Evolutionary conservation across 2,888 invertebrate genomes (phyloP), one percentile per base, ranked within the genome.

Genomic region (Tipula helvola): DNA sequence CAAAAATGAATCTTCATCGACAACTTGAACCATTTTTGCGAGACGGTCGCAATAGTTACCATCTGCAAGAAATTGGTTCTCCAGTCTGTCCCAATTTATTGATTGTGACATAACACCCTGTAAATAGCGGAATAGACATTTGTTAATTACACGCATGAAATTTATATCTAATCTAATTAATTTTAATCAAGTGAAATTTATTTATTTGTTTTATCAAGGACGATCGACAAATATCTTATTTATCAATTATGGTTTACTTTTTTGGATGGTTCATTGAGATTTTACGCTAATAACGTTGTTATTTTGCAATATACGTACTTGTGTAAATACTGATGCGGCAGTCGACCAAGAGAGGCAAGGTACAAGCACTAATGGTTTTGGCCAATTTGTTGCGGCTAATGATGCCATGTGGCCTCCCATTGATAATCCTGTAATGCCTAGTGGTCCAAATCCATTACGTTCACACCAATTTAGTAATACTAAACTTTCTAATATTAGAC

Each of bases 351-450:
- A 98, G 44, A 99, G 93, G 90, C 99, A 99, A 84, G 99, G 99
- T 28, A 99, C 96, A 87, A 99, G 92, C 3, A 97, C 96, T 88
- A 99, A 92, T 7, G 99, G 99, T 90, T 98, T 96, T 36, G 97
- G 97, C 97, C 98, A 98, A 92, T 96, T 98, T 12, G 97, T 96
- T 13, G 98, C 99, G 88, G 99, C 98, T 89, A 99, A 93, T 5
- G 98, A 98, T 88, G 99, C 99, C 99, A 99, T 99, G 93, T 98
- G 98, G 87, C 99, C 99, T 87, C 99, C 99, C 98, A 99, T 98
- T 41, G 99, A 99, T 87, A 99, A 94, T 10, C 99, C 99, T 42
- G 98, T 97, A 87, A 99, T 94, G 86, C 98, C 98, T 36, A 99
- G 93, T 0, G 99, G 99, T 12, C 98, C 98, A 89, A 96, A 96